Base-by-base conservation (phyloP, 2,888 invertebrate species). In the Zygaena filipendulae region DNA sequence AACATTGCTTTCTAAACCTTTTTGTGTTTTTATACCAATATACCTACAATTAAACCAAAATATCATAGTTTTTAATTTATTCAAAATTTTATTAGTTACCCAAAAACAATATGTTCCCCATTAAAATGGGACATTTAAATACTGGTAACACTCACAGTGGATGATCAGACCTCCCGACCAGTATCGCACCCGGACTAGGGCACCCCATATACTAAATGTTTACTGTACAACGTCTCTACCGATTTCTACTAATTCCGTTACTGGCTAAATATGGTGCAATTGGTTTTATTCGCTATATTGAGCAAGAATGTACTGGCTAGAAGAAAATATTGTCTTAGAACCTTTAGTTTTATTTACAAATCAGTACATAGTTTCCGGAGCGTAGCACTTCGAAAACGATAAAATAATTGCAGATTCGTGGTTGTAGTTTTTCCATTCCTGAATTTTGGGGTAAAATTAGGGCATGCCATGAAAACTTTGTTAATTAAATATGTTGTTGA, bases 391-490 rank as follows among this genome's bases (percentile, higher is more conserved):
- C 61, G 48, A 63, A 68, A 67, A 66, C 66, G 66, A 67, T 69
- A 62, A 68, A 71, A 72, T 72, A 68, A 71, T 67, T 63, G 64
- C 59, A 67, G 63, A 64, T 56, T 59, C 61, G 61, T 52, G 64
- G 64, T 63, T 55, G 54, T 47, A 45, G 54, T 38, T 49, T 42
- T 59, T 50, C 59, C 51, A 55, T 63, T 66, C 56, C 62, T 60
- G 52, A 67, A 66, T 61, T 67, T 67, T 55, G 55, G 39, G n/a
- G 51, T 51, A 48, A 63, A 67, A 67, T 62, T 64, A 60, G 60
- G 55, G 57, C 59, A 57, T 62, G 66, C 49, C 45, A 48, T 48
- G 43, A 49, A 56, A 66, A 67, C 52, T 64, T 61, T 56, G 53
- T 56, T 63, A 59, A 69, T 67, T 64, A 60, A 56, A 54, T n/a